Evolutionary conservation across 2,113 vertebrate genomes (phyloP).

Genomic region (Pipra filicauda): DNA sequence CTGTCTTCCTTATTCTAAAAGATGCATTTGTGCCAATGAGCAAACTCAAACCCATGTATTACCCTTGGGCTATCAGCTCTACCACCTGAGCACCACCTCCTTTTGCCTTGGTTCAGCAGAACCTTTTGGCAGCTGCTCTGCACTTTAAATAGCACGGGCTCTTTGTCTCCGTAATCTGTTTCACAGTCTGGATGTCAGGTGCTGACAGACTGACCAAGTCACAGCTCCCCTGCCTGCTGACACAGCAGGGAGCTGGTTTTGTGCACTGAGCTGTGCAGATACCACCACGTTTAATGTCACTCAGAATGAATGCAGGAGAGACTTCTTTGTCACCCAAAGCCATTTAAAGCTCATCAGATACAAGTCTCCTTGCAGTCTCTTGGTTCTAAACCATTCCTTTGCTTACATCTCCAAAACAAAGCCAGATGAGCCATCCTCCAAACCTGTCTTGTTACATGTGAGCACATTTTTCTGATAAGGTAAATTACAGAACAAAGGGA

Average conservation of each 20-base stretch:
- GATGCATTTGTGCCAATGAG: not conserved
- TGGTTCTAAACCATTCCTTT: not conserved
- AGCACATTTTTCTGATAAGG: conserved; percentile 45
- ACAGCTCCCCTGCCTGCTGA: not conserved
- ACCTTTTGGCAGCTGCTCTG: not conserved
- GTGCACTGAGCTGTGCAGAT: not conserved
- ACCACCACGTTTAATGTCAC: not conserved
- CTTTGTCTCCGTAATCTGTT: not conserved
- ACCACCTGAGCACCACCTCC: not conserved
- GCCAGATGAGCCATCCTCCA: not conserved
- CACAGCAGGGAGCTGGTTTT: not conserved
- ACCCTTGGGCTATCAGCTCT: not conserved
- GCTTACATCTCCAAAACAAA: not conserved
- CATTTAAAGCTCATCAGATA: not conserved
- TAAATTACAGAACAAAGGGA: conserved; percentile 24
- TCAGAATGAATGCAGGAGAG: not conserved
- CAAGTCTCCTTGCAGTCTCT: not conserved
- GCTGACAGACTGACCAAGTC: not conserved
- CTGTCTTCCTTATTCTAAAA: not conserved
- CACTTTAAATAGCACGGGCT: not conserved
- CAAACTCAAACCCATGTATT: not conserved
- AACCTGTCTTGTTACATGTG: not conserved
- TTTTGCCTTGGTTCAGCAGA: not conserved
- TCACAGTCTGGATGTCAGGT: not conserved
- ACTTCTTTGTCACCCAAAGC: not conserved